These are phyloP conservation scores for Phataginus tetradactyla DNA, from an alignment of 2,797 vertebrate species.

Conservation along the genomic window DNA sequence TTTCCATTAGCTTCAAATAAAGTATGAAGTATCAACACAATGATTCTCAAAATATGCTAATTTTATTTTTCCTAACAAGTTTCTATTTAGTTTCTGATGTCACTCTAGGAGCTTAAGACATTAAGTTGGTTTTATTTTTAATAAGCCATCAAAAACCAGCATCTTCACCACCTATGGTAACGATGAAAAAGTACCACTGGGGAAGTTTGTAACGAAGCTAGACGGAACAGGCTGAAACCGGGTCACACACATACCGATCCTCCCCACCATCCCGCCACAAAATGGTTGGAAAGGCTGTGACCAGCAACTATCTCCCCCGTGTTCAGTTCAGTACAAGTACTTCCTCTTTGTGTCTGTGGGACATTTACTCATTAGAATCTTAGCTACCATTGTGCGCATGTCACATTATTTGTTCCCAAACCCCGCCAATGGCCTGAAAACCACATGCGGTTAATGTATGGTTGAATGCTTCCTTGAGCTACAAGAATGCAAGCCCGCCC, in stretches of 20 bases:
- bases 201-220: not conserved
- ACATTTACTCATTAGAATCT: not conserved
- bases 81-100: not conserved
- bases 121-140: not conserved
- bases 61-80: not conserved
- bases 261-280: not conserved
- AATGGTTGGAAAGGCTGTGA: not conserved
- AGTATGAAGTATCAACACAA: not conserved
- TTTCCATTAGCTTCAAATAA: not conserved
- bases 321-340: not conserved
- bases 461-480: not conserved
- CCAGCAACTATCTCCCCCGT: not conserved
- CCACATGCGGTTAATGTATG: not conserved
- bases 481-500: not conserved
- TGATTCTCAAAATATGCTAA: not conserved
- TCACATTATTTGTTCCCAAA: not conserved
- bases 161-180: not conserved
- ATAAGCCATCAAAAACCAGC: not conserved
- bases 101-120: not conserved
- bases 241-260: accelerated
- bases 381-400: not conserved
- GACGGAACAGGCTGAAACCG: accelerated
- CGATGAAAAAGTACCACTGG: accelerated
- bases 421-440: not conserved
- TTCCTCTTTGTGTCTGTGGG: not conserved